Evolutionary conservation across 2,113 vertebrate genomes (phyloP).

Genomic region (Tachysurus vachellii): DNA sequence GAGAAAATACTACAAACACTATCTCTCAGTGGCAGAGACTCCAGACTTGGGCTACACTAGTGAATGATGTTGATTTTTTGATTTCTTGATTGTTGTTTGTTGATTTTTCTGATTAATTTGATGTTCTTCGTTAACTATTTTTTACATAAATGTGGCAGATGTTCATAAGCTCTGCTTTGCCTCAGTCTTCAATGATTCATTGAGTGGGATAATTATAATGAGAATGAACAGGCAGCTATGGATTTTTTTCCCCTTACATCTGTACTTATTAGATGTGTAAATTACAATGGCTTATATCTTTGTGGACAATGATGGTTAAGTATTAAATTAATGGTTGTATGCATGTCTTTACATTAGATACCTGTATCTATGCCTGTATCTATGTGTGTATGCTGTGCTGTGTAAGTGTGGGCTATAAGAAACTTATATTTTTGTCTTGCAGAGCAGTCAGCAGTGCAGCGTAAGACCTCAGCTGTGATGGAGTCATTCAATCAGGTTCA

Average conservation of each 20-base stretch:
- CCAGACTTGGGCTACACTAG: not conserved
- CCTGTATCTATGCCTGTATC: not conserved
- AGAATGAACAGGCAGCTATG: conserved; percentile 22
- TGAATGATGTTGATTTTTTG: not conserved
- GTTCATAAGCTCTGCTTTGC: conserved; percentile 22
- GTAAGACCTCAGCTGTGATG: conserved; percentile 60
- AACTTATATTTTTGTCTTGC: not conserved
- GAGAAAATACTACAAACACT: not conserved
- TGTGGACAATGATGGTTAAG: not conserved
- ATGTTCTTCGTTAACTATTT: conserved; percentile 12
- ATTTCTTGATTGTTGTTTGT: not conserved
- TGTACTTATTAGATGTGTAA: not conserved
- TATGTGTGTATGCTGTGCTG: not conserved
- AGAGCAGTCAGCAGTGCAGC: conserved; percentile 57
- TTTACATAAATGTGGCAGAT: conserved; percentile 36
- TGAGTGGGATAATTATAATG: conserved; percentile 32
- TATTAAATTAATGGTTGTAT: not conserved
- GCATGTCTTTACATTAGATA: no score
- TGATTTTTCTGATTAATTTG: not conserved
- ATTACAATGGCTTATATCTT: not conserved
- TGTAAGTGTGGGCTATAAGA: not conserved
- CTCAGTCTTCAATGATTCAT: conserved; percentile 8
- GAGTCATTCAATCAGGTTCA: conserved; percentile 68
- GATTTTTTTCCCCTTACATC: not conserved
- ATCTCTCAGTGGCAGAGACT: not conserved